Evolutionary conservation across 1,140 invertebrate genomes (phyloP).

Genomic region (Drosophila pseudoobscura): DNA sequence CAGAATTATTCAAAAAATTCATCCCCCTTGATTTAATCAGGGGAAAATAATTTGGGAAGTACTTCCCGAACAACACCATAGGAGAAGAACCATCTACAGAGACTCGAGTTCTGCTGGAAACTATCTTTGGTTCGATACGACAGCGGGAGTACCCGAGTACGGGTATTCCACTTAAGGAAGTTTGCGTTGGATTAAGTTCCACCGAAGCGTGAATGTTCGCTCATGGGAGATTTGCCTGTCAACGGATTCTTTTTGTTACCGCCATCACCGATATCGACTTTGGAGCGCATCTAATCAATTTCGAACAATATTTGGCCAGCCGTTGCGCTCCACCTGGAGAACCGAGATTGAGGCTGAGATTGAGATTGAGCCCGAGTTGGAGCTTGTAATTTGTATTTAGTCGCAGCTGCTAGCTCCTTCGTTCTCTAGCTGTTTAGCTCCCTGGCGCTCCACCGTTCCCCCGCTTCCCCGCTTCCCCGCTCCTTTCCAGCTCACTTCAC

Average conservation of each 20-base stretch:
- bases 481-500: conserved; percentile 69
- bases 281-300: conserved; percentile 55
- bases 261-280: conserved; percentile 8
- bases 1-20: too few species aligned
- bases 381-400: conserved; percentile 70
- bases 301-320: conserved; percentile 59
- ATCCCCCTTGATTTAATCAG: too few species aligned
- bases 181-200: too few species aligned
- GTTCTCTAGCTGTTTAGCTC: conserved; percentile 8
- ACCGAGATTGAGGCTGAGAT: conserved; percentile 19
- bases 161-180: too few species aligned
- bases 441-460: conserved; percentile 27
- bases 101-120: too few species aligned
- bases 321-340: conserved; percentile 22
- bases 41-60: too few species aligned
- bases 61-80: too few species aligned
- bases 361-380: conserved; percentile 27
- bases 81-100: too few species aligned
- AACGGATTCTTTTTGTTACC: conserved; percentile 4
- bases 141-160: too few species aligned
- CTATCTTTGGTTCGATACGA: too few species aligned
- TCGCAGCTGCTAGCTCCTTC: conserved; percentile 48
- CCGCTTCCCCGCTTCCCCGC: conserved; percentile 18
- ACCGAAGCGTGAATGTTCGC: too few species aligned
- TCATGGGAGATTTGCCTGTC: too few species aligned